Conservation (phyloP, 2,797 vertebrate species). For the Tachyglossus aculeatus region DNA sequence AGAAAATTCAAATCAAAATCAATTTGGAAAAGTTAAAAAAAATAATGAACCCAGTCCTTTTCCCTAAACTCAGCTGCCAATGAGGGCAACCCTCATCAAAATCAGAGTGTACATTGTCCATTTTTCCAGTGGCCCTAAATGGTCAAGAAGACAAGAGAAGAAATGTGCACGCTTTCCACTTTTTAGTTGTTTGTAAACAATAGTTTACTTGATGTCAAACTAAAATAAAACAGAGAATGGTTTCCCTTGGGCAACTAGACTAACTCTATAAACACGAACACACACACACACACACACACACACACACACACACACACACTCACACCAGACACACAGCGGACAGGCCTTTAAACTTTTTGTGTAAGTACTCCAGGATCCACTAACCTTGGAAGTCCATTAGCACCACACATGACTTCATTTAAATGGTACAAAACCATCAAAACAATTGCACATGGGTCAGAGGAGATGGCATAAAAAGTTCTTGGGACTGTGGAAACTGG, state of each 20-base stretch:
- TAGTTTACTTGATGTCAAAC: conserved; percentile 9
- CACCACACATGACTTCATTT: neutral
- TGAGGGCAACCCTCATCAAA: too few species aligned
- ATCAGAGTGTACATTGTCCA: too few species aligned
- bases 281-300: neutral
- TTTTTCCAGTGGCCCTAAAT: too few species aligned
- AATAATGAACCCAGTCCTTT: too few species aligned
- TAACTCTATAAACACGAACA: neutral
- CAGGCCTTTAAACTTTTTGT: neutral
- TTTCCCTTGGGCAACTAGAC: neutral
- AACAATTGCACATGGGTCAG: neutral
- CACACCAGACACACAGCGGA: too few species aligned
- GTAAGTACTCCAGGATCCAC: neutral
- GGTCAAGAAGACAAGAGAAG: neutral
- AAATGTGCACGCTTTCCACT: neutral
- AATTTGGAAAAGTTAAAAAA: too few species aligned
- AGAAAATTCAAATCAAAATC: too few species aligned
- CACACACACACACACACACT: neutral
- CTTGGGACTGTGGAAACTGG: neutral
- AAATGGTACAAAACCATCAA: neutral
- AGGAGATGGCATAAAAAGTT: neutral
- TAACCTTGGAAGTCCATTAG: neutral
- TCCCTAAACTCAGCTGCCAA: too few species aligned
- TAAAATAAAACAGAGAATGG: too few species aligned
- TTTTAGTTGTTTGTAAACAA: neutral